Conservation (phyloP, 1,140 invertebrate genomes). For the Drosophila biarmipes region DNA sequence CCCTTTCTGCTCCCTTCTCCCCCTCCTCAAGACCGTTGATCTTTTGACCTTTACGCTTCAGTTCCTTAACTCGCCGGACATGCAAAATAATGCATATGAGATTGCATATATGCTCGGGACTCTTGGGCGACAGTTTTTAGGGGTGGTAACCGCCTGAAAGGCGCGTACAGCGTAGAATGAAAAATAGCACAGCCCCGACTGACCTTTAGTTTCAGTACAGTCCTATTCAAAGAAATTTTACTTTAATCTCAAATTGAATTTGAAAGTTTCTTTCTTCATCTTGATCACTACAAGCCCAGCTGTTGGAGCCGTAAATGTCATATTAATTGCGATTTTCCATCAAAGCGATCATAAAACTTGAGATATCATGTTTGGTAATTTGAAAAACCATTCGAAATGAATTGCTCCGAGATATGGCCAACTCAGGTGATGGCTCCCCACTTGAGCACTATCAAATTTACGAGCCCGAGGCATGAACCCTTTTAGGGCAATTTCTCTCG, state of each 20-base stretch:
- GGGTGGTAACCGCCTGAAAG: conserved; percentile 67
- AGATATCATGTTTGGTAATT: conserved; percentile 65
- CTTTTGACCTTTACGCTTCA: conserved; percentile 80
- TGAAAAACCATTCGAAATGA: conserved; percentile 61
- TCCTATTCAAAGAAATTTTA: conserved; percentile 1
- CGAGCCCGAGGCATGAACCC: conserved; percentile 63
- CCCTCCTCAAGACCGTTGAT: conserved; percentile 58
- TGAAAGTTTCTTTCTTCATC: not conserved
- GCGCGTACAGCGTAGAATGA: conserved; percentile 30
- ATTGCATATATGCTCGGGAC: conserved; percentile 41
- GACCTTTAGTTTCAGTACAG: conserved; percentile 28
- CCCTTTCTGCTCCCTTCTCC: not conserved
- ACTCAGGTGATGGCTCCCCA: conserved; percentile 50
- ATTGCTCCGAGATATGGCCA: conserved; percentile 43
- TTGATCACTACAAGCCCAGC: conserved; percentile 6
- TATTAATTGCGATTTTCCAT: conserved; percentile 72
- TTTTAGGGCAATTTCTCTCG: conserved; percentile 47
- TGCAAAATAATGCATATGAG: conserved; percentile 81
- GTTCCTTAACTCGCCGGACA: conserved; percentile 74
- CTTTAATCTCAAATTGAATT: not conserved
- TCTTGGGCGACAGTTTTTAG: conserved; percentile 27
- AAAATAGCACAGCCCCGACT: conserved; percentile 8
- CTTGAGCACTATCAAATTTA: conserved; percentile 77
- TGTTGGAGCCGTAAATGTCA: conserved; percentile 40
- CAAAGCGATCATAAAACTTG: conserved; percentile 60